Percentiles rank a stretch among this genome's conserved stretches.
Conservation (phyloP, 2,888 invertebrate genomes). For the Phragmatobia fuliginosa region DNA sequence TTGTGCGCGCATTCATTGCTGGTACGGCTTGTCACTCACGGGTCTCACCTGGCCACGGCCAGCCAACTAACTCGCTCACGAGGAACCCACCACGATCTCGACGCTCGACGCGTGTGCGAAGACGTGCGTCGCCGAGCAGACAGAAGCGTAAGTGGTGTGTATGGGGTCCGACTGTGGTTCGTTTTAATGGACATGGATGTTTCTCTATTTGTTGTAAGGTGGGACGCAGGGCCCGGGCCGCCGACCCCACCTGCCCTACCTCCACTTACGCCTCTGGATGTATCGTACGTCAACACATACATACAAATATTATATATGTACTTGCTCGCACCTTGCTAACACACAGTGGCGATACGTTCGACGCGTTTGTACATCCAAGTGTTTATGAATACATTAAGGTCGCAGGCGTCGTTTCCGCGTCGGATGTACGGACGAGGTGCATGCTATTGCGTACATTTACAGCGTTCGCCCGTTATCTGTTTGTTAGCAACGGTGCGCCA, state of each 20-base stretch:
- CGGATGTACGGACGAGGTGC: constrained; percentile 30
- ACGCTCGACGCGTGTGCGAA: constrained; percentile 25
- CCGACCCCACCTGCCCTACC: constrained; percentile 86
- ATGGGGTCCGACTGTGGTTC: constrained; percentile 76
- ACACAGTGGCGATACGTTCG: constrained; percentile 60
- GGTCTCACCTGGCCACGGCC: constrained; percentile 39
- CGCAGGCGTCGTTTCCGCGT: constrained; percentile 33
- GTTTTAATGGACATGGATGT: constrained; percentile 79
- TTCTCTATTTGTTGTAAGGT: constrained; percentile 86
- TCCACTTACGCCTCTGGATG: constrained; percentile 88
- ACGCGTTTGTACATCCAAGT: constrained; percentile 15
- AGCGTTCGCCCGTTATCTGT: constrained; percentile 47
- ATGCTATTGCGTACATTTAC: constrained; percentile 13
- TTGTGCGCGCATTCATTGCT: constrained; percentile 51
- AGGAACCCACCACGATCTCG: constrained; percentile 26
- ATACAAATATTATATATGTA: constrained; percentile 54
- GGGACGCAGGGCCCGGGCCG: constrained; percentile 85
- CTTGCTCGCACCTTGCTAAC: constrained; percentile 60
- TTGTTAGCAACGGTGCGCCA: constrained; percentile 56
- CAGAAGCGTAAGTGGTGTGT: constrained; percentile 85
- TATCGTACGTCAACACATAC: constrained; percentile 82
- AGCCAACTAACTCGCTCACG: constrained; percentile 37
- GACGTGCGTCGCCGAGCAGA: constrained; percentile 67
- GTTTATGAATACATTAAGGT: constrained; percentile 32
- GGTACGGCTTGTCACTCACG: constrained; percentile 41